Conservation (phyloP, 2,113 vertebrate genomes). For the Todiramphus chloris region DNA sequence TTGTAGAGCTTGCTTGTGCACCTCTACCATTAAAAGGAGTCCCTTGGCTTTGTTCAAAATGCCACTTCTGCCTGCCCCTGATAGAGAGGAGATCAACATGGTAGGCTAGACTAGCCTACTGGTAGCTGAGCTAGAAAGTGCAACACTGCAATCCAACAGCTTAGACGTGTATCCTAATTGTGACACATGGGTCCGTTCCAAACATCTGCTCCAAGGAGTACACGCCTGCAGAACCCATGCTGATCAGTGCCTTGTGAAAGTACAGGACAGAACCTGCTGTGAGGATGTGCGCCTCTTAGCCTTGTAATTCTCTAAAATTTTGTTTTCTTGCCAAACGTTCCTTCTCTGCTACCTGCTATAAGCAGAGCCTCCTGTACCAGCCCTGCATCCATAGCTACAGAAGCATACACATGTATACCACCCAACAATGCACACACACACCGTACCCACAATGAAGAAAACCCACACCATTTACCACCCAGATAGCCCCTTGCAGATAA, state of each 20-base stretch:
- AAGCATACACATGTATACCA: neutral
- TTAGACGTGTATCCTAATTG: neutral
- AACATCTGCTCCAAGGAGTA: neutral
- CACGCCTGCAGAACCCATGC: neutral
- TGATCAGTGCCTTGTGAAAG: neutral
- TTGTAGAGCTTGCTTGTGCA: neutral
- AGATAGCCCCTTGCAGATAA: neutral
- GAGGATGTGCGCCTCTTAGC: neutral
- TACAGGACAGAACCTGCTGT: neutral
- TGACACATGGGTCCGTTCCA: neutral
- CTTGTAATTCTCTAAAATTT: neutral
- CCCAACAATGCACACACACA: neutral
- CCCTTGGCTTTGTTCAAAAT: neutral
- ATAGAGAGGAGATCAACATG: neutral
- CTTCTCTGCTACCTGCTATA: neutral
- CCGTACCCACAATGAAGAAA: neutral
- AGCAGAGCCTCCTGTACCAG: neutral
- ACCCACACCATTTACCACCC: fast-evolving
- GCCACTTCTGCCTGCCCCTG: fast-evolving
- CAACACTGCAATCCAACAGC: neutral
- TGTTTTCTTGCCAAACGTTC: neutral
- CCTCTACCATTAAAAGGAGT: neutral
- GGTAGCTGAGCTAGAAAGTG: neutral
- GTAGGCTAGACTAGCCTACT: neutral
- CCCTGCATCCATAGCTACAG: neutral